Conservation (phyloP, 1,140 invertebrate genomes). For the Helicoverpa zea region DNA sequence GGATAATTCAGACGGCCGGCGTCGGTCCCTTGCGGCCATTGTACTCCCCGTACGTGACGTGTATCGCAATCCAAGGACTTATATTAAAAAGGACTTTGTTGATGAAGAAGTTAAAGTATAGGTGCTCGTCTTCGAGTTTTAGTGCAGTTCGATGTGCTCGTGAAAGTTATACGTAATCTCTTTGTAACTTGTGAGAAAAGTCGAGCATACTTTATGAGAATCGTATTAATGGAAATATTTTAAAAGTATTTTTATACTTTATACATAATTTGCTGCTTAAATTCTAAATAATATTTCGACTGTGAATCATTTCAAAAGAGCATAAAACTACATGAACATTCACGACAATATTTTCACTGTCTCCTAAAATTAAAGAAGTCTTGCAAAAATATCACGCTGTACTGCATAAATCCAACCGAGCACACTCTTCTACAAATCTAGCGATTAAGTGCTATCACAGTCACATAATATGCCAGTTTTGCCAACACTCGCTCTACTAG, state of each 20-base stretch:
- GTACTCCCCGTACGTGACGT: slow-evolving; percentile 61
- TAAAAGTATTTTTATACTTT: not conserved
- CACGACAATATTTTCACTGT: not conserved
- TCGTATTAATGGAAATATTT: not conserved
- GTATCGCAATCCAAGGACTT: slow-evolving; percentile 55
- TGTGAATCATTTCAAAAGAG: not conserved
- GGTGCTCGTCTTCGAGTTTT: slow-evolving; percentile 12
- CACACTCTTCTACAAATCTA: slow-evolving; percentile 7
- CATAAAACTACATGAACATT: not conserved
- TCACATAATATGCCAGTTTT: slow-evolving; percentile 10
- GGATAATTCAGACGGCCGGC: slow-evolving; percentile 36
- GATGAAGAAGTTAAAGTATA: slow-evolving; percentile 37
- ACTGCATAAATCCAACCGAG: slow-evolving; percentile 23
- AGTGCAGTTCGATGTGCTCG: not conserved
- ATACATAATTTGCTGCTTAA: not conserved
- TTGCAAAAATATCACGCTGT: not conserved
- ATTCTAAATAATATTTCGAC: no score
- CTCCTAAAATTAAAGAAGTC: slow-evolving; percentile 25
- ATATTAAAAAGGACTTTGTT: slow-evolving; percentile 59
- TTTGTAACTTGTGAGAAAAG: not conserved
- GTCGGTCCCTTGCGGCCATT: slow-evolving; percentile 53
- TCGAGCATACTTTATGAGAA: not conserved
- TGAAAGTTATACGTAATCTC: not conserved
- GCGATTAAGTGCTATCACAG: not conserved
- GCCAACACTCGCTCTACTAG: slow-evolving; percentile 21